phyloP scores from a whole-genome alignment of 1,140 invertebrate species.

The Gonatopus flavifemur region DNA sequence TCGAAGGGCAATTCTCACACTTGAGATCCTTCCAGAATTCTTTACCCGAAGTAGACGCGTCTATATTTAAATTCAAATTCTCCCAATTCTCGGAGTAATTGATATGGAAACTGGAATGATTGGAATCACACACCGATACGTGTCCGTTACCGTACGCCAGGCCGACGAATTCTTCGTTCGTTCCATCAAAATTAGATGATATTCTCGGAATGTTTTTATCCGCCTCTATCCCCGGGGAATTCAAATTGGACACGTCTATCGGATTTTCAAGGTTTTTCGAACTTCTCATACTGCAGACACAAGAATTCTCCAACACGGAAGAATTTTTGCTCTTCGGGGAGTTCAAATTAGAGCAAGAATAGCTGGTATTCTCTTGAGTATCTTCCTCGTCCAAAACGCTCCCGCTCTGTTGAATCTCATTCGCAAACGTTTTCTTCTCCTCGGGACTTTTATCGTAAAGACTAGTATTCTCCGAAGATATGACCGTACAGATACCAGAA shows the following conservation, averaged over 20 bases:
- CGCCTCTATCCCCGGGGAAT: neutral
- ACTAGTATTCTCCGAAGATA: conserved; percentile 67
- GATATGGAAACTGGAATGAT: conserved; percentile 47
- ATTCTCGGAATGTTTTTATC: conserved; percentile 37
- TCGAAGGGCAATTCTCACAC: conserved; percentile 51
- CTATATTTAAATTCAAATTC: conserved; percentile 52
- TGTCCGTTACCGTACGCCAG: conserved; percentile 52
- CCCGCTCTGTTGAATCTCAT: conserved; percentile 35
- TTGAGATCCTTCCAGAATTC: conserved; percentile 54
- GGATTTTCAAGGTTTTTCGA: conserved; percentile 22
- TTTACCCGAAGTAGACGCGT: conserved; percentile 36
- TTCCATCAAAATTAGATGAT: conserved; percentile 46
- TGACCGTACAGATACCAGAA: conserved; percentile 68
- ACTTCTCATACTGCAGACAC: conserved; percentile 36
- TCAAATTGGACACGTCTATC: conserved; percentile 23
- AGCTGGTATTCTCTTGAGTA: conserved; percentile 45
- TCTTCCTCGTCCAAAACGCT: conserved; percentile 27
- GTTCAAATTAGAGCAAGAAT: conserved; percentile 50
- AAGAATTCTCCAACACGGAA: conserved; percentile 36
- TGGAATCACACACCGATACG: conserved; percentile 49
- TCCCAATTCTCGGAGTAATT: conserved; percentile 58
- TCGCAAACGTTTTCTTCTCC: conserved; percentile 49
- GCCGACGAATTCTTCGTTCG: conserved; percentile 52
- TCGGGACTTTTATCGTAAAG: conserved; percentile 59
- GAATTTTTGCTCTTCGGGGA: conserved; percentile 44